Evolutionary conservation across 2,113 vertebrate species (phyloP).

Genomic region (Tragelaphus strepsiceros): DNA sequence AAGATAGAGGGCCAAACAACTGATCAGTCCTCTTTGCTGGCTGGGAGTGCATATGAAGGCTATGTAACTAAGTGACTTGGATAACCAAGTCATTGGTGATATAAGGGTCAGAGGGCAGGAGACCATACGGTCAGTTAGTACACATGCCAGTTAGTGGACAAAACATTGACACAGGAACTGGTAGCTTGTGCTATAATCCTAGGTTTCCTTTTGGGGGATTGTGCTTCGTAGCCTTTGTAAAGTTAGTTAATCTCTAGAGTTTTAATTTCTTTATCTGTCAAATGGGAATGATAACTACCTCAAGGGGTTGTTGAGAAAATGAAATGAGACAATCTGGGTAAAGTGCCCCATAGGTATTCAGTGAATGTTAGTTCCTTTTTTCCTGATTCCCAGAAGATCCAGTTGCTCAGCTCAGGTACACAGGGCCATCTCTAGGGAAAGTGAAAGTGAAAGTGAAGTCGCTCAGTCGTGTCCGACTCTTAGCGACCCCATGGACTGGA

Average conservation of each 20-base stretch:
- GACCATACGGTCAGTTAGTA: background rate
- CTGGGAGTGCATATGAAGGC: background rate
- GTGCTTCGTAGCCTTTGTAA: background rate
- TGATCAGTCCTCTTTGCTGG: background rate
- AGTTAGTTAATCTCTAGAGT: background rate
- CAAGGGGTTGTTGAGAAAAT: constrained; percentile 4
- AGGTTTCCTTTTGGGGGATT: background rate
- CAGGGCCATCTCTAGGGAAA: background rate
- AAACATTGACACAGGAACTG: background rate
- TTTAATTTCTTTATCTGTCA: background rate
- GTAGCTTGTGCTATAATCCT: background rate
- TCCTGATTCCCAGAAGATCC: background rate
- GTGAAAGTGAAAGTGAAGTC: too few relatives aligned
- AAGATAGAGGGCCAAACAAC: background rate
- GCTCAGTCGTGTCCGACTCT: too few relatives aligned
- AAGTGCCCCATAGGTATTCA: background rate
- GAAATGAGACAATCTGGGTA: background rate
- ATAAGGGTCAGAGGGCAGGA: background rate
- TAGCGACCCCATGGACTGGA: too few relatives aligned
- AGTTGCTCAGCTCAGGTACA: background rate
- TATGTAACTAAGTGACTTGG: background rate
- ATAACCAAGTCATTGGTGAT: background rate
- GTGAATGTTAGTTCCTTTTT: background rate
- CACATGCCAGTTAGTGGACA: background rate
- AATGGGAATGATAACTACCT: constrained; percentile 1